Percentiles rank a stretch among this genome's conserved stretches.
Evolutionary conservation across 2,888 invertebrate genomes (phyloP).

Genomic region (Cantharis flavilabris): DNA sequence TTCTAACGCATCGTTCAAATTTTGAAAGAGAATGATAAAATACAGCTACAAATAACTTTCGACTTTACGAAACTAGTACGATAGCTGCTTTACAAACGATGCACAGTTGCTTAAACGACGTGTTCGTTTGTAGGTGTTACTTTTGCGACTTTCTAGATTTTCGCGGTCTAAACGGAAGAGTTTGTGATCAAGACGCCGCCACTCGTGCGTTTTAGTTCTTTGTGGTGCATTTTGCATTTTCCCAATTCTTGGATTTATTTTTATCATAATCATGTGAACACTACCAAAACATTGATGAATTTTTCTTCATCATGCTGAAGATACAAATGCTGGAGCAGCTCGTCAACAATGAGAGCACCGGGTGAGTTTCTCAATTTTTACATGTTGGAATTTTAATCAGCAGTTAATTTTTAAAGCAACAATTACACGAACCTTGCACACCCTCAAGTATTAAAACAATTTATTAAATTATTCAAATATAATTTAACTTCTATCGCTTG

Average conservation of each 20-base stretch:
- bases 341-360: conserved; percentile 65
- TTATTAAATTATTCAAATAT: background rate
- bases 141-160: conserved; percentile 1
- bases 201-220: background rate
- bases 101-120: conserved; percentile 42
- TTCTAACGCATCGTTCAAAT: conserved; percentile 3
- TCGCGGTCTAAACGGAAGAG: background rate
- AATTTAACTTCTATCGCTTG: background rate
- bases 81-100: conserved; percentile 34
- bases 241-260: background rate
- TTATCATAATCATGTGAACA: background rate
- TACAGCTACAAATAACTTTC: conserved; percentile 42
- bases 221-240: background rate
- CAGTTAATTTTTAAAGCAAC: background rate
- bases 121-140: conserved; percentile 39
- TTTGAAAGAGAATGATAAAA: conserved; percentile 25
- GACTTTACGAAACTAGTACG: conserved; percentile 32
- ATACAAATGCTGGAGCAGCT: conserved; percentile 78
- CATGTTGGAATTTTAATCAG: background rate
- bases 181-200: background rate
- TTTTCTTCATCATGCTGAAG: conserved; percentile 64
- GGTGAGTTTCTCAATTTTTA: conserved; percentile 37
- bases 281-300: background rate
- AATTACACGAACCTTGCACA: background rate
- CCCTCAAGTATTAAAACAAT: background rate